phyloP scores from a whole-genome alignment of 2,113 vertebrate genomes.

The Hiodon tergisus region DNA sequence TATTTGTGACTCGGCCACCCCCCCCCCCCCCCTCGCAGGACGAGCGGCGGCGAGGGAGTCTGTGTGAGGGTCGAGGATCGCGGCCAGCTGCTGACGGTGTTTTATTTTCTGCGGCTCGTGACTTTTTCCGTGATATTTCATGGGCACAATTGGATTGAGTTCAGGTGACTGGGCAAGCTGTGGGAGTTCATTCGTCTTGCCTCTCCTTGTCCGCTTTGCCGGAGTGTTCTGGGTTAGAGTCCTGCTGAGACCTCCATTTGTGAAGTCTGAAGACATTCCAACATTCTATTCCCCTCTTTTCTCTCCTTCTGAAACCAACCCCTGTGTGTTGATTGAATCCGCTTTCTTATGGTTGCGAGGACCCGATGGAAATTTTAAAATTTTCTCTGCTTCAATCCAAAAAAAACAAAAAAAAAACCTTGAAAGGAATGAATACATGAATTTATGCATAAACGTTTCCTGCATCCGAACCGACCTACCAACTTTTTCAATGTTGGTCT shows the following conservation, averaged over 20 bases:
- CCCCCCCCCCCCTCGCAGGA: too few species aligned
- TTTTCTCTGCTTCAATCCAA: not conserved
- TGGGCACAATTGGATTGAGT: conserved; percentile 10
- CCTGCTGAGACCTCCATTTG: conserved; percentile 19
- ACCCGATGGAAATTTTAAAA: not conserved
- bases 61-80: conserved; percentile 2
- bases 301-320: not conserved
- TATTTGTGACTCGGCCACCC: not conserved
- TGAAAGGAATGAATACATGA: too few species aligned
- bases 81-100: not conserved
- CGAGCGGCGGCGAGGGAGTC: not conserved
- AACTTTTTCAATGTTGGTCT: too few species aligned
- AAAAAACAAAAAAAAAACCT: too few species aligned
- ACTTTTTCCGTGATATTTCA: conserved; percentile 10
- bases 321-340: not conserved
- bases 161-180: conserved; percentile 3
- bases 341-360: not conserved
- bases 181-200: conserved; percentile 3
- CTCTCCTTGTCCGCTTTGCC: conserved; percentile 22
- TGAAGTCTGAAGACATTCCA: conserved; percentile 18
- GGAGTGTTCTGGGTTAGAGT: conserved; percentile 10
- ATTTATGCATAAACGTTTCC: too few species aligned
- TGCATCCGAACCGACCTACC: too few species aligned
- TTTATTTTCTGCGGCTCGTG: conserved; percentile 7
- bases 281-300: not conserved